A percentile compares a stretch with the other conserved stretches of the same genome.
Evolutionary conservation across 2,888 invertebrate genomes (phyloP).

Genomic region (Limnephilus lunatus): DNA sequence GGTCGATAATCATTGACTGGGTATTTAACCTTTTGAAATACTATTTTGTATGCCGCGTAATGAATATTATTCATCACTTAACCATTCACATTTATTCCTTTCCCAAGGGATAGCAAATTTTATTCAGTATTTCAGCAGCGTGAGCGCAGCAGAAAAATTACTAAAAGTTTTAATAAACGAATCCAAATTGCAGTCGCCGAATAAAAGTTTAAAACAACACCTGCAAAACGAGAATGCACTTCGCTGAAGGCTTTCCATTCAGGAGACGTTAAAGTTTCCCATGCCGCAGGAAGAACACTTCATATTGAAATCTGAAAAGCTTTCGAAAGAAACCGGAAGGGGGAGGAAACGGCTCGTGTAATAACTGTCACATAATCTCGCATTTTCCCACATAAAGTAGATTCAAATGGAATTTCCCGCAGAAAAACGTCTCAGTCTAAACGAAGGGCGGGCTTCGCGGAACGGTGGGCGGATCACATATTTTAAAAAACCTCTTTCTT

Average conservation of each 20-base stretch:
- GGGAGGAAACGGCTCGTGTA: conserved; percentile 47
- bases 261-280: conserved; percentile 50
- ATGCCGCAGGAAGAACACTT: conserved; percentile 51
- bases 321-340: conserved; percentile 29
- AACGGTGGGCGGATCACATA: conserved; percentile 31
- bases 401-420: conserved; percentile 60
- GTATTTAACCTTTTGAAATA: neutral
- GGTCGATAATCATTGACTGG: neutral
- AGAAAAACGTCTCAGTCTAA: conserved; percentile 48
- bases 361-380: conserved; percentile 63
- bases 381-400: conserved; percentile 61
- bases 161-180: conserved; percentile 15
- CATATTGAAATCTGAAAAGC: conserved; percentile 56
- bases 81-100: neutral
- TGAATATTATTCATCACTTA: neutral
- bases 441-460: conserved; percentile 10
- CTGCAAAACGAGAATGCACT: conserved; percentile 31
- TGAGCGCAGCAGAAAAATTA: neutral
- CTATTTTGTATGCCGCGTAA: neutral
- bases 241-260: conserved; percentile 29
- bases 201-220: conserved; percentile 22
- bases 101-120: neutral
- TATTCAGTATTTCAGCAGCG: neutral
- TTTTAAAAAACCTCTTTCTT: conserved; percentile 20
- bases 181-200: conserved; percentile 10